Percentiles rank a stretch among this genome's conserved stretches.
These are phyloP conservation scores for Gymnopithys bicolor DNA, from an alignment of 2,797 vertebrate species.

Conservation along the genomic window DNA sequence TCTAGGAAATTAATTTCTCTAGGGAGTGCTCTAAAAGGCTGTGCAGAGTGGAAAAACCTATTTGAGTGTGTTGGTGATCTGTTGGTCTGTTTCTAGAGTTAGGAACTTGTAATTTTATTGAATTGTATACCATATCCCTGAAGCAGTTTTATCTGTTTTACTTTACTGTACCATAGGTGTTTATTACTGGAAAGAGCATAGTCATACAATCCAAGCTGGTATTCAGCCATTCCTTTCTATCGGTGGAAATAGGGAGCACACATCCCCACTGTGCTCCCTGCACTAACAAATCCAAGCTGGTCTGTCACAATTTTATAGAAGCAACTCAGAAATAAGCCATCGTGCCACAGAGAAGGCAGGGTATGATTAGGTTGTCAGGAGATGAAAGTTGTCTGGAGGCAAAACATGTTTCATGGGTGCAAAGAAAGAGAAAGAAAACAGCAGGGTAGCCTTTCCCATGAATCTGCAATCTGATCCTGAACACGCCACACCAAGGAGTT, in stretches of 20 bases:
- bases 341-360: neutral
- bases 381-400: neutral
- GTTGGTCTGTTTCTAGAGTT: neutral
- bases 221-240: neutral
- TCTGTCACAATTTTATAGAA: neutral
- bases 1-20: slow-evolving; percentile 20
- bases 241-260: neutral
- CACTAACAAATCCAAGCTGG: neutral
- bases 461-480: neutral
- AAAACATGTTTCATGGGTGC: neutral
- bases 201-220: neutral
- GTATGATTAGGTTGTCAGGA: neutral
- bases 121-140: neutral
- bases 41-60: neutral
- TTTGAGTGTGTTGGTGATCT: neutral
- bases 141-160: neutral
- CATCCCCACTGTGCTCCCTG: neutral
- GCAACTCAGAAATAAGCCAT: rapidly evolving
- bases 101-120: neutral
- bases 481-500: neutral
- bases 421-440: neutral
- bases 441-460: neutral
- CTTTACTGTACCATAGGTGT: neutral
- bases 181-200: neutral
- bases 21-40: neutral